Conservation (phyloP, 1,140 invertebrate genomes). For the Leptopilina boulardi region DNA sequence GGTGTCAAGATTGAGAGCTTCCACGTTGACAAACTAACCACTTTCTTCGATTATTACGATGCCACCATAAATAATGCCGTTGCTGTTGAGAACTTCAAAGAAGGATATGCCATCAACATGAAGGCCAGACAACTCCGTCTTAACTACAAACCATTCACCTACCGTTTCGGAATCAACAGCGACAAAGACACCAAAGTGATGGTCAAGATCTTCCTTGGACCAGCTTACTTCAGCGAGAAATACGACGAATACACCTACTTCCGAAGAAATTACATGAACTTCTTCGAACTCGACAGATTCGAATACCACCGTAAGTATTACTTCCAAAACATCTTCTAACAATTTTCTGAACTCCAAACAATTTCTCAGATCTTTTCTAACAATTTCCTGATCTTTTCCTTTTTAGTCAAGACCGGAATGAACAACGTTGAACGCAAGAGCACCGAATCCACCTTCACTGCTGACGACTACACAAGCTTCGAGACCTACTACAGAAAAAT, state of each 20-base stretch:
- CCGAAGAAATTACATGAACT: constrained; percentile 69
- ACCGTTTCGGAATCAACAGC: constrained; percentile 75
- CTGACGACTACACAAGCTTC: constrained; percentile 75
- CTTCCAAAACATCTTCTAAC: not conserved
- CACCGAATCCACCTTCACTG: constrained; percentile 69
- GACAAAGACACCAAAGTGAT: constrained; percentile 74
- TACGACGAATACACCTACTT: constrained; percentile 64
- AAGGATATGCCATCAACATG: constrained; percentile 66
- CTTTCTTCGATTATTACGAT: constrained; percentile 75
- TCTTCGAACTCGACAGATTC: constrained; percentile 75
- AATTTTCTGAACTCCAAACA: no score
- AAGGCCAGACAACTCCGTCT: constrained; percentile 75
- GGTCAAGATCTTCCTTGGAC: constrained; percentile 72
- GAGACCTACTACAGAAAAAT: constrained; percentile 76
- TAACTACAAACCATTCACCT: constrained; percentile 82
- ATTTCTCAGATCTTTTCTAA: no score
- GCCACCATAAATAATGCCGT: constrained; percentile 70
- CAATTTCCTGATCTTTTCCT: constrained; percentile 38
- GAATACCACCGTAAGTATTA: constrained; percentile 64
- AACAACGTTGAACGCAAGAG: constrained; percentile 73
- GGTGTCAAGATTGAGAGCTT: constrained; percentile 81
- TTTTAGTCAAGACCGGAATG: constrained; percentile 71
- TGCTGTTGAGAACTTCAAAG: constrained; percentile 69
- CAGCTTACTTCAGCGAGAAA: constrained; percentile 56
- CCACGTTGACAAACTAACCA: constrained; percentile 78